Percentiles rank a stretch among this genome's conserved stretches.
These are phyloP conservation scores for Characodon lateralis DNA, from an alignment of 2,797 vertebrate species.

Conservation along the genomic window DNA sequence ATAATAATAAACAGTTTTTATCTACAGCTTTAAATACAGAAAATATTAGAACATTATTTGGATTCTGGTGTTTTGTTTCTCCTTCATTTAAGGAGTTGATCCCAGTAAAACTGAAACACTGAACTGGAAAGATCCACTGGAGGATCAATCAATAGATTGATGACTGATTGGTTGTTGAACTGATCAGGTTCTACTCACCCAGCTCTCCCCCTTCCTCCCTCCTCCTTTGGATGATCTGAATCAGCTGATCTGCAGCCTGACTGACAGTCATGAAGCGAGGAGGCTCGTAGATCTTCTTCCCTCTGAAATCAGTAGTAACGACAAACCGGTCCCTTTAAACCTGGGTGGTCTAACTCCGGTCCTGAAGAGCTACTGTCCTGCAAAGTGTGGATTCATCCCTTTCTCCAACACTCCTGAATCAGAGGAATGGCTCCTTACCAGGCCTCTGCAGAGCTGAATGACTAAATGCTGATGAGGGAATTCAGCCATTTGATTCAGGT, in stretches of 20 bases:
- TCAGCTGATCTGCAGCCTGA: slow-evolving; percentile 90
- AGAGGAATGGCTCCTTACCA: too few species aligned
- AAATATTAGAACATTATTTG: not conserved
- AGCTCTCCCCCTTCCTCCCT: slow-evolving; percentile 80
- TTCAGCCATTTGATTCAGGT: too few species aligned
- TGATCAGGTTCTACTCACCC: slow-evolving; percentile 76
- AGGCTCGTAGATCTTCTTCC: slow-evolving; percentile 90
- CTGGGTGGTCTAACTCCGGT: too few species aligned
- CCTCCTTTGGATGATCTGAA: slow-evolving; percentile 87
- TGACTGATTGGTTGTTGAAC: not conserved
- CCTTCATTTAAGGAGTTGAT: too few species aligned
- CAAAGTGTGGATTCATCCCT: not conserved
- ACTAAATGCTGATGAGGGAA: too few species aligned
- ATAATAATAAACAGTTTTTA: too few species aligned
- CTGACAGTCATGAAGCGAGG: slow-evolving; percentile 91
- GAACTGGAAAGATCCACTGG: not conserved
- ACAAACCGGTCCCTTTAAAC: not conserved
- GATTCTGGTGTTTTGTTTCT: too few species aligned
- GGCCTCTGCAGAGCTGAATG: too few species aligned
- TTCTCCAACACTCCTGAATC: not conserved
- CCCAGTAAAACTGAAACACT: not conserved
- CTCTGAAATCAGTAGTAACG: slow-evolving; percentile 72
- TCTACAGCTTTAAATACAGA: not conserved
- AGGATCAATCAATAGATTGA: not conserved
- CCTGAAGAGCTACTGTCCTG: not conserved